Base-by-base conservation (phyloP, 2,888 invertebrate species). In the Itoplectis maculator region DNA sequence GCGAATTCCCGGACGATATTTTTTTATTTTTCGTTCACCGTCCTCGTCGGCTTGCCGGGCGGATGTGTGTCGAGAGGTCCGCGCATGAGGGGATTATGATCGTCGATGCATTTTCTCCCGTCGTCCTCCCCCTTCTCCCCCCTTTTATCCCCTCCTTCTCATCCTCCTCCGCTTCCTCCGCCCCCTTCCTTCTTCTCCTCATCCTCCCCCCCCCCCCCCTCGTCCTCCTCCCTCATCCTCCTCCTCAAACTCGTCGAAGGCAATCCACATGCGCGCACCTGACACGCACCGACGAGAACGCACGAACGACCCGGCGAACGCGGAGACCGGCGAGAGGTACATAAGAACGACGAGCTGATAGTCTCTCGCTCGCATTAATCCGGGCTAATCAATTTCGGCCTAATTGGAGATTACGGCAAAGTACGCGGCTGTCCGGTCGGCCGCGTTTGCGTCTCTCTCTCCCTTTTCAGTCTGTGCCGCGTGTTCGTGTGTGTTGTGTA, bases 341-440 rank as follows among this genome's bases (percentile, higher is more conserved):
- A 74, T 56, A 69, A 73, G 40, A 73, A 77, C n/a, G 59, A 79
- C 47, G 56, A 47, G 40, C 59, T 69, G 69, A 74, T 70, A 74
- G 70, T 79, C 72, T 37, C 61, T 51, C 81, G 69, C 74, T 73
- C 75, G 79, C 86, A 88, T 90, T 92, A 91, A 92, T 92, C 89
- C 89, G 84, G 72, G 88, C 88, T 90, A 92, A 92, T 92, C 91
- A 92, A 92, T 92, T 92, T 90, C 85, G 86, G 88, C 89, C 91
- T 92, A 92, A 92, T 92, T 92, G 90, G 90, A 89, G 92, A 92
- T 92, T 90, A 91, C 89, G 85, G 86, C 84, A 86, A 88, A 87
- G 85, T 84, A 84, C 29, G 29, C 81, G 83, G 68, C 83, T 85
- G 78, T 78, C 77, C 49, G 69, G 51, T 59, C 65, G 49, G 42